These are phyloP conservation scores for Drosophila yakuba DNA, from an alignment of 1,140 invertebrate genomes.

Conservation along the genomic window DNA sequence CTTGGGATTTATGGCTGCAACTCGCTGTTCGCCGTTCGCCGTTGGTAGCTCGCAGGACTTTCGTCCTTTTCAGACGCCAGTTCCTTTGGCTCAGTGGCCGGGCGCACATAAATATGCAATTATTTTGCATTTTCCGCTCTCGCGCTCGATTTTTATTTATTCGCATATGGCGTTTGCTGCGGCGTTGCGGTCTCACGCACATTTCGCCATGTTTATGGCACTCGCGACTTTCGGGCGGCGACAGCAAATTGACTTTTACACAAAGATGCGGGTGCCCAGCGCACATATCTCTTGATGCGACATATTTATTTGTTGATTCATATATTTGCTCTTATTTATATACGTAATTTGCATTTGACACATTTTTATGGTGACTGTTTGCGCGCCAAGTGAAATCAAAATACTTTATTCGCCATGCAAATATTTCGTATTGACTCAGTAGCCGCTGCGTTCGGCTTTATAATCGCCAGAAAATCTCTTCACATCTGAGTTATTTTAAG, in stretches of 20 bases:
- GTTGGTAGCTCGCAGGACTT: conserved; percentile 3
- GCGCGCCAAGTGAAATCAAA: conserved; percentile 37
- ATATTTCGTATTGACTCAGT: conserved; percentile 30
- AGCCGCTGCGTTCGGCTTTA: background rate
- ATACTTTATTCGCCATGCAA: conserved; percentile 26
- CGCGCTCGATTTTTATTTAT: conserved; percentile 50
- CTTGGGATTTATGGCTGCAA: conserved; percentile 53
- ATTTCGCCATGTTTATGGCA: conserved; percentile 75
- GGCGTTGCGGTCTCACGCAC: conserved; percentile 51
- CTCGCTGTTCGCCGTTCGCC: conserved; percentile 1
- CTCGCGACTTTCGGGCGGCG: conserved; percentile 68
- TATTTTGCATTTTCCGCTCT: conserved; percentile 73
- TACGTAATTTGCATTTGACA: conserved; percentile 79
- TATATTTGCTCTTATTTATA: conserved; percentile 73
- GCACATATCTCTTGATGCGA: conserved; percentile 49
- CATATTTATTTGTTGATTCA: conserved; percentile 80
- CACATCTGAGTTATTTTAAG: conserved; percentile 2
- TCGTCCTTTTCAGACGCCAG: conserved; percentile 14
- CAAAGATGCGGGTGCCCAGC: conserved; percentile 24
- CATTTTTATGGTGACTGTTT: conserved; percentile 62
- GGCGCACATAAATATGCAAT: conserved; percentile 77
- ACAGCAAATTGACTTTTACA: conserved; percentile 76
- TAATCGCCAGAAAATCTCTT: conserved; percentile 22
- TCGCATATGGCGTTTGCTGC: conserved; percentile 35
- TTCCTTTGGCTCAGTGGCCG: conserved; percentile 45